These are phyloP conservation scores for Poicephalus gulielmi DNA, from an alignment of 2,113 vertebrate genomes.

Conservation along the genomic window DNA sequence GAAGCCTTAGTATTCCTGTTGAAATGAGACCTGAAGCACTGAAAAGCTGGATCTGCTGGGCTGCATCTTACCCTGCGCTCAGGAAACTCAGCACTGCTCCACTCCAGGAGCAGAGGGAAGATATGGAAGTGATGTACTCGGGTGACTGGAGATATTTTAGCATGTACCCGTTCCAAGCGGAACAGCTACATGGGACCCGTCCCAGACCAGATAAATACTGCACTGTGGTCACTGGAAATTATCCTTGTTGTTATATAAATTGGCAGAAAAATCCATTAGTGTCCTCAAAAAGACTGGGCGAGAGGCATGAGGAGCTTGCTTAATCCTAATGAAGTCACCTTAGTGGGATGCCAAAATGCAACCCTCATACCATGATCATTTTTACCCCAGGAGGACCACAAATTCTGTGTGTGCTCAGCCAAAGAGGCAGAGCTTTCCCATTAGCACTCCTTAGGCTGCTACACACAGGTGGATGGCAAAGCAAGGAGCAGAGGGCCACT, in stretches of 20 bases:
- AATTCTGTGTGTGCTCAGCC: not conserved
- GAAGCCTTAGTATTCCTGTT: not conserved
- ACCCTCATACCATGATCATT: not conserved
- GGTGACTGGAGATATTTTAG: not conserved
- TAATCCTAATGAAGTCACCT: not conserved
- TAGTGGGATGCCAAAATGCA: not conserved
- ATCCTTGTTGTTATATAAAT: not conserved
- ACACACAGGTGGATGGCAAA: not conserved
- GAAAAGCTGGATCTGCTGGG: not conserved
- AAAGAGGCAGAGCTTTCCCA: not conserved
- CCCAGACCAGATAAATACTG: not conserved
- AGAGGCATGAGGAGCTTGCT: not conserved
- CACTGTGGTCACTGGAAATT: not conserved
- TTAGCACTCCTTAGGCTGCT: not conserved
- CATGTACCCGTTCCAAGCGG: not conserved
- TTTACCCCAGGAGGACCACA: not conserved
- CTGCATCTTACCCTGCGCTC: not conserved
- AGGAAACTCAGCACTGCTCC: not conserved
- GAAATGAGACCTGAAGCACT: not conserved
- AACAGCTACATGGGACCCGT: not conserved
- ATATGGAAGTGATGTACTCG: not conserved
- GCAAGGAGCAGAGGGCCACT: not conserved
- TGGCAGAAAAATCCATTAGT: not conserved
- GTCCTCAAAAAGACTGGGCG: not conserved
- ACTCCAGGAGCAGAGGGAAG: not conserved